Conservation (phyloP, 2,888 invertebrate genomes). For the Palloptera scutellata region DNA sequence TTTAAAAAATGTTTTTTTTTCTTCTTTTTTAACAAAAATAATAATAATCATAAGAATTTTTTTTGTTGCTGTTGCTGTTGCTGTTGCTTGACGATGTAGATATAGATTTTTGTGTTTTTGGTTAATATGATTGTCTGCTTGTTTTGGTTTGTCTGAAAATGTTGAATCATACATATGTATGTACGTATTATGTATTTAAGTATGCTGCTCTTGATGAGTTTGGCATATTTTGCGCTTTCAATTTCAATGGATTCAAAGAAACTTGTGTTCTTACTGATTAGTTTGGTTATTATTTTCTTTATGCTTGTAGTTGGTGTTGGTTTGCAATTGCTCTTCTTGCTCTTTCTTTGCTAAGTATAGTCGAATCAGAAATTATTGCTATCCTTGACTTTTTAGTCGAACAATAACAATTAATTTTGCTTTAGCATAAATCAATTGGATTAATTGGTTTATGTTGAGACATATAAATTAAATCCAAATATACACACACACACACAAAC, state of each 20-base stretch:
- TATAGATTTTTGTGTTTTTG: conserved; percentile 22
- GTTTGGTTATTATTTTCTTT: not conserved
- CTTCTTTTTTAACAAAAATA: no score
- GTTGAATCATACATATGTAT: not conserved
- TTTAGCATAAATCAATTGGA: not conserved
- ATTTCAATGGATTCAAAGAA: not conserved
- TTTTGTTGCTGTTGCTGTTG: conserved; percentile 10
- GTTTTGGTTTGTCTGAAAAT: not conserved
- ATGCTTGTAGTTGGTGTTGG: not conserved
- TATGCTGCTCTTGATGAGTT: conserved; percentile 4
- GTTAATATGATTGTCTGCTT: not conserved
- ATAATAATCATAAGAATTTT: not conserved
- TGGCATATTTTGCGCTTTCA: conserved; percentile 15
- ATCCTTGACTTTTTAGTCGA: conserved; percentile 24
- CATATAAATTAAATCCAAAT: not conserved
- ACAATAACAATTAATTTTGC: not conserved
- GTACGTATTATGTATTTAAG: not conserved
- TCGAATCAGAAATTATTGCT: conserved; percentile 10
- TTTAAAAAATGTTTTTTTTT: no score
- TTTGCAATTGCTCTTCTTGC: no score
- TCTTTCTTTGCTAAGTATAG: no score
- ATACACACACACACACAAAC: not conserved
- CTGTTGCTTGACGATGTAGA: conserved; percentile 20
- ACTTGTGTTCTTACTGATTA: not conserved
- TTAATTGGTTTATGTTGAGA: not conserved